Evolutionary conservation across 2,113 vertebrate genomes (phyloP), one percentile per base, ranked within the genome.

Genomic region (Argyrosomus japonicus): DNA sequence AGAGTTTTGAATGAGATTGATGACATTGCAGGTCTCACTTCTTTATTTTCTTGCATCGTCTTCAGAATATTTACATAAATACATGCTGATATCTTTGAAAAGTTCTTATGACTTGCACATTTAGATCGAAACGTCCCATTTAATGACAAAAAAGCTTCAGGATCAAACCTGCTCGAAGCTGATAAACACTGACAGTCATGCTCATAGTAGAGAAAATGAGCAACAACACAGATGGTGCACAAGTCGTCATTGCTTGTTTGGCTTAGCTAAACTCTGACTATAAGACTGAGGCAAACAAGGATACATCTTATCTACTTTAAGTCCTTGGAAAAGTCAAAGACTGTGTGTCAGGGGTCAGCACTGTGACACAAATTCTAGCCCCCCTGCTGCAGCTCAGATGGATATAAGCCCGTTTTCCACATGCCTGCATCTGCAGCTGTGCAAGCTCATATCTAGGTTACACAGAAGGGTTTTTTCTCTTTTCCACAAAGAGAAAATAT

Each of bases 391-490:
- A 89, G 87, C 84, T 92, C 82, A 84, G 84, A 91, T 88, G 82
- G 90, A 90, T 83, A 60, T 91, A 89, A 93, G 88, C 89, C 88
- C 82, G 88, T 93, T 94, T 94, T 94, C 91, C 93, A 91, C 92
- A 92, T 91, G 93, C 89, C 87, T 89, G 88, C 90, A 79, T 88
- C 88, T 87, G 86, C 93, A 95, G 93, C 93, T 92, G 92, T 91
- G 86, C 91, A 87, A 73, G 80, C 81, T 91, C 89, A 87, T 91
- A 89, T 93, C 91, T 92, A 87, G 87, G 90, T 91, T 91, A 89
- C 87, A 84, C 79, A 79, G 79, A 90, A 75, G 76, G 72, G 57
- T 67, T 88, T 90, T 90, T 80, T 68, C 71, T 71, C 72, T 87
- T 87, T 89, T 87, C 73, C 87, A 87, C 79, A 88, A 75, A 85